Evolutionary conservation across 1,140 invertebrate genomes (phyloP), one percentile per base, ranked within the genome.

Genomic region (Leptopilina boulardi): DNA sequence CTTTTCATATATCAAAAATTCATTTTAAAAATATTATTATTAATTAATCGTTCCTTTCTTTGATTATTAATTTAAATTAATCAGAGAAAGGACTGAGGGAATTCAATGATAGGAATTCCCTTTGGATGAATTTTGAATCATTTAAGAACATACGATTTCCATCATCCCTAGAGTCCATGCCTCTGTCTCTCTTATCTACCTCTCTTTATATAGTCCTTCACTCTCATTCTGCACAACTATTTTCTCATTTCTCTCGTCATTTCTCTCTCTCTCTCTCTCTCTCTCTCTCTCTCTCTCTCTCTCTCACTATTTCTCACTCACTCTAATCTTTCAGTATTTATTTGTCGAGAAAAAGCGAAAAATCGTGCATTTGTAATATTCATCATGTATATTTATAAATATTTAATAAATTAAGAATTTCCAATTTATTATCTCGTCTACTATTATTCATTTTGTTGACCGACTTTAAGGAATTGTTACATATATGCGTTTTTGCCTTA

Each of bases 331-430:
- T 85, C 80, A 82, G 79, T 81, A 85, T 85, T 84, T 83, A 80
- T 76, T 82, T 79, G 79, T 66, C 76, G 71, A 78, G 23, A 86
- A 81, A 83, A 77, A 59, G 75, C 77, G 80, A 79, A 73, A 84
- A 81, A 77, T 78, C 79, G 76, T 78, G 77, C 79, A 83, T 77
- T 38, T 81, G 79, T 79, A 83, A 84, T 85, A 82, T 84, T 83
- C 77, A 83, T 74, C 82, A 84, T 84, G 82, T 86, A 85, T 83
- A 86, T 87, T 85, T 85, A 84, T 85, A 85, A 81, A 84, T 82
- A 85, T 83, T 80, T 85, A 87, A 87, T 87, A 87, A 87, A 87
- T 86, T 82, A 86, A 87, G 85, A 80, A 82, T 73, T 80, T 80
- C 74, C 76, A 84, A 83, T 78, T 77, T 83, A 82, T 75, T 30